Conservation (phyloP, 1,140 invertebrate species). For the Drosophila ohnishii region DNA sequence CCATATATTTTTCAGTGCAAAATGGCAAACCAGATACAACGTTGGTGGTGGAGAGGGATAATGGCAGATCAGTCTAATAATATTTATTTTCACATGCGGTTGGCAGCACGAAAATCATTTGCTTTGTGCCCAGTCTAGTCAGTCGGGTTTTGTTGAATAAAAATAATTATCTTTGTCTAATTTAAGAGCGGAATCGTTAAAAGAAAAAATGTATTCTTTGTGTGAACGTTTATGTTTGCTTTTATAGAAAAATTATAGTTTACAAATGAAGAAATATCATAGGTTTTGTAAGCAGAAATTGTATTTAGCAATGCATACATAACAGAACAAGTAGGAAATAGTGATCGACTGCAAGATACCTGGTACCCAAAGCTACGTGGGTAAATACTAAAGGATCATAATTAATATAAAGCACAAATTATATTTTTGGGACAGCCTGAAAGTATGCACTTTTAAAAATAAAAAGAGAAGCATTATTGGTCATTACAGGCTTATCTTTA, state of each 20-base stretch:
- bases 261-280: not conserved
- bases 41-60: not conserved
- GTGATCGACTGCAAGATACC: too few species aligned
- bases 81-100: constrained; percentile 78
- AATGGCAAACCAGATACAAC: constrained; percentile 15
- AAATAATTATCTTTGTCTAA: constrained; percentile 15
- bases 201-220: constrained; percentile 16
- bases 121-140: constrained; percentile 36
- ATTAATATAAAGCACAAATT: too few species aligned
- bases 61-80: constrained; percentile 47
- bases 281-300: not conserved
- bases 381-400: too few species aligned
- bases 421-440: too few species aligned
- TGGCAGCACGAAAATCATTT: constrained; percentile 64
- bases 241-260: not conserved
- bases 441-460: too few species aligned
- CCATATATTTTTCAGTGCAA: constrained; percentile 33
- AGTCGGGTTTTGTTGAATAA: not conserved
- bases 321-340: too few species aligned
- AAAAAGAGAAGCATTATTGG: too few species aligned
- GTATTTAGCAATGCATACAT: not conserved
- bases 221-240: not conserved
- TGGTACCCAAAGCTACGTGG: too few species aligned
- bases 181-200: not conserved
- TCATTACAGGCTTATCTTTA: too few species aligned